Base-by-base conservation (phyloP, 37 sponge, comb jelly and placozoan genomes). In the Geodia barretti region DNA sequence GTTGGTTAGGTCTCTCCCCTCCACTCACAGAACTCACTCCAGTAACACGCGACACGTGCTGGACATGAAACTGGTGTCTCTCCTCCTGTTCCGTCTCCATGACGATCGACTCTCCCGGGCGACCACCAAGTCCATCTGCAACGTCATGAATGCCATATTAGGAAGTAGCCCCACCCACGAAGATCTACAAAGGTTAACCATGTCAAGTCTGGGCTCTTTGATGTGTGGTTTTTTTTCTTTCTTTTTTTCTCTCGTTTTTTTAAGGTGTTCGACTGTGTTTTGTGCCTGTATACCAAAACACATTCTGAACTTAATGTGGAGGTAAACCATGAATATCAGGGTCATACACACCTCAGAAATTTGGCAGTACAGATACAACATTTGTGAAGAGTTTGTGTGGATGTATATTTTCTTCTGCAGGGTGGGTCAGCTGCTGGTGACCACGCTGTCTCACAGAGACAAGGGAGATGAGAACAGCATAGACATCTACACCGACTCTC, bases 381-480 rank as follows among this genome's bases (percentile, higher is more conserved):
- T n/a, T n/a, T n/a, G n/a, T n/a, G n/a, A n/a, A n/a, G n/a, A n/a
- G n/a, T n/a, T n/a, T n/a, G n/a, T n/a, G n/a, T n/a, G n/a, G n/a
- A n/a, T n/a, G n/a, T n/a, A n/a, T n/a, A n/a, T n/a, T 47, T 26
- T 5, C 33, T 66, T 3, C 63, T 70, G 1, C 60, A 88, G 93
- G 64, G 41, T 89, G 33, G 90, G 93, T 0, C 90, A 93, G 83
- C 47, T 83, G 35, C 72, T 93, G 7, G 83, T 75, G 1, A 83
- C 68, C 41, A 84, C 82, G 1, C 69, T 93, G 24, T 83, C 93
- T 37, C 62, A 63, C 30, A 73, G 74, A 41, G 28, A 34, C 14
- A 40, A 47, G 24, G n/a, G 28, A 24, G 25, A 75, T 47, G 92
- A 92, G 78, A 84, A 83, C 67, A 47, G 2, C 29, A 76, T 83